Base-by-base conservation (phyloP, 2,888 invertebrate species). In the Scaeva pyrastri region DNA sequence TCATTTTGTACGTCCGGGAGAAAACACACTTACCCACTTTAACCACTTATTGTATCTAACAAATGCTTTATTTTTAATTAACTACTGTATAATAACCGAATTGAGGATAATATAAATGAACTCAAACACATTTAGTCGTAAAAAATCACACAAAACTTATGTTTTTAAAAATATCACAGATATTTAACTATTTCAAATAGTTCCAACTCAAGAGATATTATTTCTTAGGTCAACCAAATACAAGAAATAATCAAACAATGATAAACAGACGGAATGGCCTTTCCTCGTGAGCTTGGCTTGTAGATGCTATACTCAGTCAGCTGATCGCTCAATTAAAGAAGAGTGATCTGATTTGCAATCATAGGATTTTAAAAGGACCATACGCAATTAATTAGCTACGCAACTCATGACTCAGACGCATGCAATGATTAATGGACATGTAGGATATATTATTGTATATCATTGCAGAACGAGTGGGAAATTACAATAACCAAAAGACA, bases 301-400 rank as follows among this genome's bases (percentile, higher is more conserved):
- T 43, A 14, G 60, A 43, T 43, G 41, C 4, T 62, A 12, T 31
- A n/a, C 41, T 19, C 14, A 36, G 21, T 60, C 60, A 60, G 14
- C 23, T 62, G 43, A 62, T 14, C n/a, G 6, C 2, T 26, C 26
- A 62, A 62, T 62, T 62, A 43, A 39, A 60, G 21, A 60, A 41
- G 41, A n/a, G 23, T 43, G 60, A 41, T 8, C 26, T 45, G 23
- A 62, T 45, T 45, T 45, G 45, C 26, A 64, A 45, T 60, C 39
- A 64, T 26, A 12, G 26, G 11, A 41, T 62, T 14, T 16, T 23
- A 10, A 26, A 23, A 64, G n/a, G 26, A 45, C 45, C 45, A 26
- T 45, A 45, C 26, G 64, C 45, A 64, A 12, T 45, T 26, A 31
- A 45, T 64, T 7, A 45, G 6, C 12, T 31, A 64, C 10, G 43